Conservation (phyloP, 2,797 vertebrate genomes). For the Danio choprae region DNA sequence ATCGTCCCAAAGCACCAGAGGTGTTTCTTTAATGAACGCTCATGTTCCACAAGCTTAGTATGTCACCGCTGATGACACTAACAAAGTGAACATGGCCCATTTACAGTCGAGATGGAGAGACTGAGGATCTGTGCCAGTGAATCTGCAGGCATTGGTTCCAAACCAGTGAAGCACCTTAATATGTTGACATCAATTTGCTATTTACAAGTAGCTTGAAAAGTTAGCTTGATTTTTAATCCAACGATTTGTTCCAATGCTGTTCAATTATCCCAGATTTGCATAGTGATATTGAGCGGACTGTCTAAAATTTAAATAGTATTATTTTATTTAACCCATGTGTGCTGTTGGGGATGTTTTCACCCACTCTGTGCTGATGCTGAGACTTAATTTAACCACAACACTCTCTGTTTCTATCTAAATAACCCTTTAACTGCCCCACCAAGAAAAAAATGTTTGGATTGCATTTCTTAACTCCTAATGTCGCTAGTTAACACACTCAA, state of each 20-base stretch:
- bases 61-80: slow-evolving; percentile 69
- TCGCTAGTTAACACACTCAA: too few relatives aligned
- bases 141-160: slow-evolving; percentile 49
- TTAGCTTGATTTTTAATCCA: slow-evolving; percentile 21
- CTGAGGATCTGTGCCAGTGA: slow-evolving; percentile 37
- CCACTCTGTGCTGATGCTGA: too few relatives aligned
- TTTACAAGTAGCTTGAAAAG: background rate
- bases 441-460: too few relatives aligned
- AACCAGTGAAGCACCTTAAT: slow-evolving; percentile 61
- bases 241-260: background rate
- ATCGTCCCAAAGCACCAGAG: slow-evolving; percentile 67
- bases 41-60: slow-evolving; percentile 67
- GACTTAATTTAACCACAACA: too few relatives aligned
- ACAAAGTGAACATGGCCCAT: slow-evolving; percentile 69
- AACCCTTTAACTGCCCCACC: too few relatives aligned
- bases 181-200: slow-evolving; percentile 1
- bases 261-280: background rate
- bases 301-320: too few relatives aligned
- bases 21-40: slow-evolving; percentile 73
- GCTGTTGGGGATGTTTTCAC: too few relatives aligned
- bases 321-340: too few relatives aligned
- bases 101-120: slow-evolving; percentile 39
- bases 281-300: background rate
- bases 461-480: too few relatives aligned
- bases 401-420: too few relatives aligned